Evolutionary conservation across 2,888 invertebrate species (phyloP).

Genomic region (Aphrophora alni): DNA sequence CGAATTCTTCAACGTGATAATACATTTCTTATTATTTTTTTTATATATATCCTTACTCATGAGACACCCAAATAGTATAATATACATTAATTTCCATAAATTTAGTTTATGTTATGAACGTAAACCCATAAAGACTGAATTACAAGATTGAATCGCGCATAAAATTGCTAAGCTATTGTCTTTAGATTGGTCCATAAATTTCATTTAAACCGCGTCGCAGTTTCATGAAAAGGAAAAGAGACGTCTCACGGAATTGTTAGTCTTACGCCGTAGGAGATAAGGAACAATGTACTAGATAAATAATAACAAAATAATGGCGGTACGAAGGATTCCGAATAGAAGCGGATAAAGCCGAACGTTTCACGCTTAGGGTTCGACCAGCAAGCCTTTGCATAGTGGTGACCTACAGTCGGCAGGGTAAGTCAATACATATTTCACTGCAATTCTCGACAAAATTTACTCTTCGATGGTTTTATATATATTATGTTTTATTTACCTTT

Average conservation of each 20-base stretch:
- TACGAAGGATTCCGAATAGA: not conserved
- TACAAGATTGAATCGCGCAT: not conserved
- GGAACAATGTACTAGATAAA: conserved; percentile 3
- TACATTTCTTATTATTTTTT: too few species aligned
- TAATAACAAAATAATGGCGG: conserved; percentile 6
- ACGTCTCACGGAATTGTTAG: not conserved
- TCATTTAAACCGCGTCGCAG: not conserved
- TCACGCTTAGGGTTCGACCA: not conserved
- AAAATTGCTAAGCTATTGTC: not conserved
- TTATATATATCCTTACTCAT: too few species aligned
- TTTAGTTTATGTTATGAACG: not conserved
- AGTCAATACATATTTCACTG: not conserved
- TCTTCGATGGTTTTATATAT: too few species aligned
- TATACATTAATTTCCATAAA: too few species aligned
- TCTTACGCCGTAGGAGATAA: not conserved
- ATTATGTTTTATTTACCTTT: too few species aligned
- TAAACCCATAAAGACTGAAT: not conserved
- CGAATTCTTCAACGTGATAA: too few species aligned
- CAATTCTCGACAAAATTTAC: too few species aligned
- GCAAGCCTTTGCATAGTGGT: not conserved
- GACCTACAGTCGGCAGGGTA: not conserved
- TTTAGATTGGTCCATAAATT: not conserved
- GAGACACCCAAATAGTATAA: too few species aligned
- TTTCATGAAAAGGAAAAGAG: not conserved
- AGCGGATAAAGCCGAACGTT: not conserved